Evolutionary conservation across 2,113 vertebrate species (phyloP), one percentile per base, ranked within the genome.

Genomic region (Tragelaphus strepsiceros): DNA sequence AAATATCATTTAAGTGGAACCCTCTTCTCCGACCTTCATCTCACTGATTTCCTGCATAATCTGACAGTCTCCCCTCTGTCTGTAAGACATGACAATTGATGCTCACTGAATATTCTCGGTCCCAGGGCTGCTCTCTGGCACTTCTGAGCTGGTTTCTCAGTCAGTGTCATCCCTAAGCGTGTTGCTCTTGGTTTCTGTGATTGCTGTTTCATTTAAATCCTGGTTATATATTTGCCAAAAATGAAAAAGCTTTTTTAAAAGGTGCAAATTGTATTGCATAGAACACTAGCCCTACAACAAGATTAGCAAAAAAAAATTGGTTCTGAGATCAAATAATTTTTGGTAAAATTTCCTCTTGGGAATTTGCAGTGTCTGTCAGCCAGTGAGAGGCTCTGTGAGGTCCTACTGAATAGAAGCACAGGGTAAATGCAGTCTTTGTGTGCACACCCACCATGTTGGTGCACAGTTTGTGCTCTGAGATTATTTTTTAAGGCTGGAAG

Each of bases 251-350:
- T 10, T 19, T 14, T 86, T 51, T 11, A 86, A 86, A 39, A 80
- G 64, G 22, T 67, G 93, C 67, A 84, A 17, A 39, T 67, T 39
- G 10, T 19, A 9, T 90, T 62, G 24, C 87, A 39, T 28, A 61
- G n/a, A 84, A 35, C 46, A 39, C 28, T n/a, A n/a, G 21, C 43
- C 43, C 35, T 54, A 19, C 82, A 35, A 35, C 15, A 56, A 28
- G 74, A 39, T 17, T 54, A 46, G 28, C 1, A 4, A 35, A 12
- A 46, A 64, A 64, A 14, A 61, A 59, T 71, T 24, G 56, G 46
- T 95, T 86, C 81, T 80, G 49, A 86, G 35, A 35, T 93, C 46
- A 71, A 15, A 8, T 35, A 71, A 43, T n/a, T 74, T 82, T 94
- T 43, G 53, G 49, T 43, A 46, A 54, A 22, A 6, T 86, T 90